A percentile compares a stretch with the other conserved stretches of the same genome.
Conservation (phyloP, 2,113 vertebrate species). For the Dendrocopos noguchii region DNA sequence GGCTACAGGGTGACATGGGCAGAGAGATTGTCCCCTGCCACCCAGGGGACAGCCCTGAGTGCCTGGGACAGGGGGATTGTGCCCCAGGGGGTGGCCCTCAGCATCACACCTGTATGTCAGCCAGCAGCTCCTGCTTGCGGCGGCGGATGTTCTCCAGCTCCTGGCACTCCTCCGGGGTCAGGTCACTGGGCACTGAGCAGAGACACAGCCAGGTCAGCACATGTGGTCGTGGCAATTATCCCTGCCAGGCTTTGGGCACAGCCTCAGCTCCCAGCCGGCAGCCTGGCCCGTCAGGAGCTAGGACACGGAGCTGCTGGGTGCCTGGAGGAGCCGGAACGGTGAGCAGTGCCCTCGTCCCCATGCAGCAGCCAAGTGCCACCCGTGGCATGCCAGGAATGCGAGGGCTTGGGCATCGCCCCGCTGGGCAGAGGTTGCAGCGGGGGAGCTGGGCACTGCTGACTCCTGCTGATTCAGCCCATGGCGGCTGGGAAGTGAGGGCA, state of each 20-base stretch:
- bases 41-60: background rate
- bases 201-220: background rate
- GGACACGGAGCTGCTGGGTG: accelerated
- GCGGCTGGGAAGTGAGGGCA: background rate
- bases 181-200: conserved; percentile 90
- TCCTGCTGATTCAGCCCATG: conserved; percentile 6
- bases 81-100: accelerated
- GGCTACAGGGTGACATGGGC: background rate
- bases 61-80: background rate
- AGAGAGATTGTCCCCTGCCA: background rate
- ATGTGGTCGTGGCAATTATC: accelerated
- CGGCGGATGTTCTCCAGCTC: conserved; percentile 96
- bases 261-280: background rate
- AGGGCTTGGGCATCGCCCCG: background rate
- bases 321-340: accelerated
- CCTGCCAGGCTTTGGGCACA: background rate
- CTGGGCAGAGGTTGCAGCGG: background rate
- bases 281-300: background rate
- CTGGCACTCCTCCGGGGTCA: conserved; percentile 93
- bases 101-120: conserved; percentile 92
- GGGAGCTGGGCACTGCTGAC: background rate
- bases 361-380: background rate
- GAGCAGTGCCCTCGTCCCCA: accelerated
- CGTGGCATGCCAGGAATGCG: background rate
- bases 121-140: conserved; percentile 95